Evolutionary conservation across 64 coral and sea anemone species (phyloP).

Genomic region (Pocillopora verrucosa): DNA sequence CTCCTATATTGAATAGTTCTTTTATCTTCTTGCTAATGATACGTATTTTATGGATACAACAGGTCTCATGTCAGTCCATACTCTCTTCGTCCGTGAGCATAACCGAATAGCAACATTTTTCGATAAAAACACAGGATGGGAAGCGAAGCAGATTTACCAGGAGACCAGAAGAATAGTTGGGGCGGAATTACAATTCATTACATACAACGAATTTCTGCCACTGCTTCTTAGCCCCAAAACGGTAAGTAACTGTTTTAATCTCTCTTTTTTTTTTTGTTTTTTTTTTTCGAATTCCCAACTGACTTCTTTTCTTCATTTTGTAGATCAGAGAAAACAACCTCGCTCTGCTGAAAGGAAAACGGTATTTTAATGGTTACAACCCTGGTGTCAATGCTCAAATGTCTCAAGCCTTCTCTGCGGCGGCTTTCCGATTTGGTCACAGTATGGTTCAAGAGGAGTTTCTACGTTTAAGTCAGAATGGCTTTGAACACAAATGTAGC

Average conservation of each 20-base stretch:
- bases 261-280: too few relatives aligned
- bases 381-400: not conserved
- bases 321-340: not conserved
- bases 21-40: not conserved
- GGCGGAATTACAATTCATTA: constrained; percentile 53
- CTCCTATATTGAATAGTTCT: not conserved
- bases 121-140: constrained; percentile 6
- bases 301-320: not conserved
- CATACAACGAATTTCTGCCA: constrained; percentile 69
- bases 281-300: not conserved
- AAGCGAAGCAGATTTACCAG: constrained; percentile 39
- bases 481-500: constrained; percentile 8
- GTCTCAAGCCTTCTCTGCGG: constrained; percentile 24
- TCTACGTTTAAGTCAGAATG: not conserved
- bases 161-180: constrained; percentile 61
- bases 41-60: too few relatives aligned
- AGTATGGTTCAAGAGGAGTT: constrained; percentile 36
- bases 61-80: constrained; percentile 65
- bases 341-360: not conserved
- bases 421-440: constrained; percentile 76
- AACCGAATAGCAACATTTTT: constrained; percentile 54
- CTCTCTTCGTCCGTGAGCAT: constrained; percentile 51
- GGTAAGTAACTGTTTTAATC: constrained; percentile 1
- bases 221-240: constrained; percentile 18
- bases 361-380: constrained; percentile 30